Base-by-base conservation (phyloP, 2,113 vertebrate species). In the Rissa tridactyla region DNA sequence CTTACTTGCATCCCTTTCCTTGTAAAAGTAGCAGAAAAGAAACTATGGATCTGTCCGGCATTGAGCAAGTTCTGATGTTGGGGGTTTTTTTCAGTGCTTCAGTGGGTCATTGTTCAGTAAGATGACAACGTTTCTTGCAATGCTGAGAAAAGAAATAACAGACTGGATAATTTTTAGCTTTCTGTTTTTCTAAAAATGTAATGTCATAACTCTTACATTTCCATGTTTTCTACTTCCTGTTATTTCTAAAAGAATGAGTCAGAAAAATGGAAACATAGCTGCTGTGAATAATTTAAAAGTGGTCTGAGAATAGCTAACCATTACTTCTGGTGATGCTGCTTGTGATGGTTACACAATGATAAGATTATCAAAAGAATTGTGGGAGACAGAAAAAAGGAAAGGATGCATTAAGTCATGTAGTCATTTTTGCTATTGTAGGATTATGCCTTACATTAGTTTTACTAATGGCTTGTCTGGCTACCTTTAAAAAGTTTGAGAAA, bases 241-340 rank as follows among this genome's bases (percentile, higher is more conserved):
- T 62, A 76, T 54, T 93, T 90, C 83, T 89, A 86, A 92, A 94
- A 95, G 52, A 87, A 44, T 95, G 95, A 94, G 75, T 91, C 78
- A 79, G 40, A 94, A 88, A 94, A 94, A 94, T 87, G 69, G 75
- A 97, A 87, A 94, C 91, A 91, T 66, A 92, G 86, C 82, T 90
- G 55, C 64, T 87, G 84, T 97, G 91, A 97, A 97, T 97, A 95
- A 96, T 95, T 95, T 95, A 97, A 60, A 86, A 95, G 96, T 95
- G 92, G 92, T 91, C 94, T 94, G 87, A 97, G 94, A 95, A 97
- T 96, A 92, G 94, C 83, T 82, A 94, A 91, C 77, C 86, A 82
- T 94, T 94, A 94, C 92, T 96, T 94, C 77, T 96, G 91, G 62
- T 91, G 92, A 71, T 92, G 85, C 68, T 93, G 66, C 86, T 58